These are phyloP conservation scores for Sipha maydis DNA, from an alignment of 2,888 invertebrate genomes.

Conservation along the genomic window DNA sequence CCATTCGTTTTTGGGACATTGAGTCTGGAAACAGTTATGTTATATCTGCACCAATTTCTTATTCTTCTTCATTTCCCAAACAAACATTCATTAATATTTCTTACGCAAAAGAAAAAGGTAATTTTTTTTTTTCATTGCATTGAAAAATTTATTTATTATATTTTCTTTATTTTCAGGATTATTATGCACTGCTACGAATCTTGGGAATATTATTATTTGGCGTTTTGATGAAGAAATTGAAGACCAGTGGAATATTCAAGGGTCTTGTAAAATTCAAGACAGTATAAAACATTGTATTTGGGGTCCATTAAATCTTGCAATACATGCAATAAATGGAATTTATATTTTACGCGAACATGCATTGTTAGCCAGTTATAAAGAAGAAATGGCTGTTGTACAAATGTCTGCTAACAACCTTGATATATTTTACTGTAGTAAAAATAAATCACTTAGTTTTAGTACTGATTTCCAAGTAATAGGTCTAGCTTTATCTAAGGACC, in stretches of 20 bases:
- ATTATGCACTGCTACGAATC: conserved; percentile 88
- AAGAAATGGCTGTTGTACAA: conserved; percentile 76
- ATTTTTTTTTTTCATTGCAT: conserved; percentile 30
- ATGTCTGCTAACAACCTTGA: conserved; percentile 82
- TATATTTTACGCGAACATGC: conserved; percentile 76
- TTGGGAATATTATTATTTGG: conserved; percentile 92
- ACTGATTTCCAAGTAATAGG: conserved; percentile 82
- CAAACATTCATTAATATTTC: conserved; percentile 79
- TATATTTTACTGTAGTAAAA: conserved; percentile 69
- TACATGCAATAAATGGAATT: conserved; percentile 85
- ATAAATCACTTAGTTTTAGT: conserved; percentile 69
- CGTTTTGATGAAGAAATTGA: conserved; percentile 67
- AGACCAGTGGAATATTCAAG: conserved; percentile 82
- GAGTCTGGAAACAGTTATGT: conserved; percentile 93
- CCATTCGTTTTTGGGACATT: conserved; percentile 92
- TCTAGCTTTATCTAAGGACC: conserved; percentile 79
- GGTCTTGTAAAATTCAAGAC: conserved; percentile 70
- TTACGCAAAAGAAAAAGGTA: conserved; percentile 75
- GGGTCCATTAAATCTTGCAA: conserved; percentile 82
- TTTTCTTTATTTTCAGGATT: conserved; percentile 71
- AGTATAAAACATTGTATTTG: conserved; percentile 70
- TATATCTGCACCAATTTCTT: conserved; percentile 69
- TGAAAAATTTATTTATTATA: neutral
- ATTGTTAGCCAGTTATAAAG: conserved; percentile 64
- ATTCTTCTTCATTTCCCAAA: conserved; percentile 64